Base-by-base conservation (phyloP, 2,888 invertebrate species). In the Polyploca ridens region DNA sequence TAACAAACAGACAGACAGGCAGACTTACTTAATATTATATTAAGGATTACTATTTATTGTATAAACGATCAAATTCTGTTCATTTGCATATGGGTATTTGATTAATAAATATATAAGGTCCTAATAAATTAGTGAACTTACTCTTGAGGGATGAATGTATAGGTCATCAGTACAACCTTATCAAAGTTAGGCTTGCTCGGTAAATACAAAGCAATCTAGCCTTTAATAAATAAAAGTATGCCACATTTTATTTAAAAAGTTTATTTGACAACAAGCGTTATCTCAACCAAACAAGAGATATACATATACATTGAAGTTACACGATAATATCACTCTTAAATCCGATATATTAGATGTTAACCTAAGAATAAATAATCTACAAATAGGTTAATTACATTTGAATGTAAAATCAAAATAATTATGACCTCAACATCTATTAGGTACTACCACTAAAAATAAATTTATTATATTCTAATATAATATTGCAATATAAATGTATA, bases 271-370 rank as follows among this genome's bases (percentile, higher is more conserved):
- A 54, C 54, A 54, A 41, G 16, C 16, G 49, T 49, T 78, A 81
- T 70, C 72, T 81, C 76, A 75, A 76, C 75, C 67, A 81, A 83
- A 84, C 77, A 81, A 83, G 67, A 77, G 77, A 81, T 84, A n/a
- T 14, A 49, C 49, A 16, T 49, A 81, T 79, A 83, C 81, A 86
- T 81, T 74, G 80, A 77, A 77, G 81, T 83, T 83, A 84, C 84
- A 83, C 81, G 83, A 81, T 88, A 91, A 84, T 92, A 92, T 92
- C 91, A 93, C 91, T 90, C 77, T 82, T 80, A 82, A 84, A 83
- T 92, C 92, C 91, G 90, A 91, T 91, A 91, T 89, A 90, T 76
- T 77, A 35, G 16, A 27, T 68, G 72, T 73, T 77, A 78, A 74
- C 65, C 71, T 80, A 80, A 69, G 63, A 81, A 81, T 82, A 81